Conservation (phyloP, 2,797 vertebrate species). For the Cynopterus sphinx region DNA sequence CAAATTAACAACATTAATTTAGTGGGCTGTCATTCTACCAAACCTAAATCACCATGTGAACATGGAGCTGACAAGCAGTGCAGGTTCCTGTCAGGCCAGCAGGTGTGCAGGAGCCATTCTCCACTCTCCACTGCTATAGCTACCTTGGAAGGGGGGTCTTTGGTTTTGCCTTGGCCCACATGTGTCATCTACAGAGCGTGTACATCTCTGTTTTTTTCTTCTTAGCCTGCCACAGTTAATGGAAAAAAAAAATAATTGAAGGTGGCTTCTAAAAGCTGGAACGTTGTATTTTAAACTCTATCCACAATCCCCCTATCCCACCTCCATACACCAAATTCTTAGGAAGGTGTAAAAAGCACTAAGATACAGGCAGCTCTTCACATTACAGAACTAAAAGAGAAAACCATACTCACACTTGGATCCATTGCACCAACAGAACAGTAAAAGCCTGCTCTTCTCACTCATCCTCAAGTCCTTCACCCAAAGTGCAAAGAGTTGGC, state of each 20-base stretch:
- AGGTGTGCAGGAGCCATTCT: rapidly evolving
- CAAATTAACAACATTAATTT: constrained; percentile 61
- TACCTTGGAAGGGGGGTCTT: neutral
- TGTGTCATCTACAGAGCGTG: neutral
- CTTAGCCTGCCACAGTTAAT: neutral
- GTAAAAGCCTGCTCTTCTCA: too few species aligned
- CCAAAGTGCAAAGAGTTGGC: too few species aligned
- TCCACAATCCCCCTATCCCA: neutral
- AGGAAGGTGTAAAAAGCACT: neutral
- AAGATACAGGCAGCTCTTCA: neutral
- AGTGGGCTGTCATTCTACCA: constrained; percentile 24
- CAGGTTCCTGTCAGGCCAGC: rapidly evolving
- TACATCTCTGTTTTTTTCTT: neutral
- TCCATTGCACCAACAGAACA: neutral
- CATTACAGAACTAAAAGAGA: neutral
- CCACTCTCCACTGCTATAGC: rapidly evolving
- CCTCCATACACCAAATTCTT: neutral
- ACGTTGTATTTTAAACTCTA: neutral
- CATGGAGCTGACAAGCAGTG: neutral
- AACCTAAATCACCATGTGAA: neutral
- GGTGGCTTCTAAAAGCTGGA: neutral
- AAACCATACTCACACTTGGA: neutral
- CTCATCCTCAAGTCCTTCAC: too few species aligned
- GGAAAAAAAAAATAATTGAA: neutral
- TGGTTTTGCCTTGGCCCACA: neutral